Base-by-base conservation (phyloP, 2,888 invertebrate species). In the Eustalomyia histrio region DNA sequence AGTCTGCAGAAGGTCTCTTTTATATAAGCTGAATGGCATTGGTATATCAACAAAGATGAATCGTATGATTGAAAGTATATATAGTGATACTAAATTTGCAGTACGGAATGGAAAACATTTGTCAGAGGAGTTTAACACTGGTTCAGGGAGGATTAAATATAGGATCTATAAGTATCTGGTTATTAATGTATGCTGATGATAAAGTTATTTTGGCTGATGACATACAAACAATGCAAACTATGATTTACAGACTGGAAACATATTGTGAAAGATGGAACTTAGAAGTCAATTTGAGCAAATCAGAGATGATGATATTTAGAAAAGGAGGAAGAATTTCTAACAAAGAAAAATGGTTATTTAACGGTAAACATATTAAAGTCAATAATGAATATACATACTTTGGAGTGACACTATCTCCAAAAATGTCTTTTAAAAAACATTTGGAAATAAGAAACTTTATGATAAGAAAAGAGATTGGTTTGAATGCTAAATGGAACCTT, bases 261-360 rank as follows among this genome's bases (percentile, higher is more conserved):
- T 74, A 74, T 39, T 74, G 74, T 12, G 53, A 55, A 35, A 17
- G 18, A 8, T 74, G 55, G 74, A 74, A 74, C 55, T 4, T 74
- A 7, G 29, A n/a, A 14, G 64, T 55, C 16, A 53, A 74, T 24
- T 43, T 74, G 16, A 33, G 17, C 14, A 74, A 74, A 35, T 74
- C 74, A 5, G 33, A n/a, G 10, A 55, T 65, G 9, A 65, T 74
- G 64, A 39, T 74, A 29, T 74, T 74, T 17, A 52, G 74, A 53
- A 55, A 63, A 17, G 53, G 18, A 1, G 74, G 53, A 14, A 57
- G 10, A 65, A 33, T 29, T 10, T 50, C 47, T n/a, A 14, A 17
- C 50, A 24, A 5, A 10, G 29, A 33, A 14, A 29, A 10, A 9
- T 58, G 58, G 58, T 3, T 1, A 14, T 61, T 60, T 24, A 47